Evolutionary conservation across 2,888 invertebrate species (phyloP).

Genomic region (Blastobasis adustella): DNA sequence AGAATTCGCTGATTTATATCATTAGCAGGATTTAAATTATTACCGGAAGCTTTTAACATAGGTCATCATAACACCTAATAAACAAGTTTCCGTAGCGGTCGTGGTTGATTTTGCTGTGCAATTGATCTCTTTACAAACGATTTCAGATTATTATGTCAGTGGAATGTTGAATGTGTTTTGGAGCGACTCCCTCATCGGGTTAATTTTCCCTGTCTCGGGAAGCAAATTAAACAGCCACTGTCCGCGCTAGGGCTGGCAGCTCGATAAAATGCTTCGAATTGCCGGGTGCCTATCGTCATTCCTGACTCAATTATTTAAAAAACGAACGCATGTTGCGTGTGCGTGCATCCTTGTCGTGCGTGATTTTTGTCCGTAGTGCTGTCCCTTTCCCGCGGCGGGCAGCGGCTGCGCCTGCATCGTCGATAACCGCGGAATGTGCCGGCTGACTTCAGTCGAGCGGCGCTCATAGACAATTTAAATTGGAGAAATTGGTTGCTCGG

Average conservation of each 20-base stretch:
- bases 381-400: conserved; percentile 37
- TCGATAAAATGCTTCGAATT: conserved; percentile 64
- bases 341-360: conserved; percentile 45
- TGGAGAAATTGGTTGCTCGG: conserved; percentile 65
- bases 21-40: conserved; percentile 19
- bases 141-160: no score
- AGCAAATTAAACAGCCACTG: conserved; percentile 63
- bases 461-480: conserved; percentile 72
- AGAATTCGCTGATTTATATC: conserved; percentile 59
- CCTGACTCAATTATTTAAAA: conserved; percentile 71
- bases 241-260: conserved; percentile 59
- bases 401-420: conserved; percentile 55
- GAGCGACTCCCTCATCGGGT: conserved; percentile 30
- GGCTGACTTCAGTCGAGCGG: conserved; percentile 69
- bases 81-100: background rate
- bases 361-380: conserved; percentile 33
- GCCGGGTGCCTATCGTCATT: conserved; percentile 68
- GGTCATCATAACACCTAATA: conserved; percentile 9
- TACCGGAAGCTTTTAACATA: conserved; percentile 40
- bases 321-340: conserved; percentile 52
- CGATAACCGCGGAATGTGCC: conserved; percentile 70
- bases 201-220: conserved; percentile 37
- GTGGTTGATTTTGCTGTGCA: background rate
- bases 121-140: no score
- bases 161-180: no score